Evolutionary conservation across 2,797 vertebrate species (phyloP), one percentile per base, ranked within the genome.

Genomic region (Eulemur rubriventer): DNA sequence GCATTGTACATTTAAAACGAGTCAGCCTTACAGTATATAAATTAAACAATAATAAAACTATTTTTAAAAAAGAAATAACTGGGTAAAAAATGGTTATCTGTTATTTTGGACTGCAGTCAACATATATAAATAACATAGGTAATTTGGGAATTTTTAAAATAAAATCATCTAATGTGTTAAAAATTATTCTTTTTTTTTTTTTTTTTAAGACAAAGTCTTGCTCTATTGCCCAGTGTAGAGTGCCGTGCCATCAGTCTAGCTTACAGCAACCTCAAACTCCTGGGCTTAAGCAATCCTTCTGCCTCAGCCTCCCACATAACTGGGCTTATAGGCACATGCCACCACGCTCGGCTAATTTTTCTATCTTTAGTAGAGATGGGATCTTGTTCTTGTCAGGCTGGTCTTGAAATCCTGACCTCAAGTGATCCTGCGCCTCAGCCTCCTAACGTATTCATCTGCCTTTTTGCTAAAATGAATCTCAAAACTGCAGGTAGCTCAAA

Each of bases 1-100:
- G 69, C 20, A 82, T 13, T 79, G 20, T 55, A 93, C 30, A 96
- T 73, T 90, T 96, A 84, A 93, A 97, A 79, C 63, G n/a, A 93
- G 35, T 59, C 48, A 89, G 80, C 13, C 85, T 79, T 41, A 95
- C 35, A 4, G 55, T 73, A 86, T 79, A 7, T 93, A 88, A 87
- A 87, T 73, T 79, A 90, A 90, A 89, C 41, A 93, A 91, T 28
- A 89, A 63, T 35, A 86, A 89, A 70, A 24, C 24, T 43, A 9
- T 80, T 86, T 61, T 20, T 14, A 8, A 38, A 93, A 87, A 76
- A 72, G 10, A 70, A 28, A 76, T 5, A 65, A 84, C 14, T 91
- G n/a, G 50, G 57, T 59, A 55, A 61, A 94, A 95, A 79, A n/a
- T 28, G 55, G n/a, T 52, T 78, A 46, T 63, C 11, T 76, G 55